Conservation (phyloP, 2,797 vertebrate genomes). For the Saxicola maurus region DNA sequence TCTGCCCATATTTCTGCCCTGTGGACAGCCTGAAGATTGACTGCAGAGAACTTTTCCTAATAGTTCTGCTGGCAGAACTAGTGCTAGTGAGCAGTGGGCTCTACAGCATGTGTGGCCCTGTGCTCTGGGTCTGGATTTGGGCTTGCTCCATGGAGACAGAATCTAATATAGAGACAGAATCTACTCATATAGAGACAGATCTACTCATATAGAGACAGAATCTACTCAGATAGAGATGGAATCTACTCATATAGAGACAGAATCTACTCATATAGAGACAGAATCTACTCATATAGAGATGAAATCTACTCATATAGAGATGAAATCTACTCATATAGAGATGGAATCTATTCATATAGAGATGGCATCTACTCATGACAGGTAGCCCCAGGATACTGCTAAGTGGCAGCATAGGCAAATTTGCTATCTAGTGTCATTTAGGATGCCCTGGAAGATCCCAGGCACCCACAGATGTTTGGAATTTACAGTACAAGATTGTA, state of each 20-base stretch:
- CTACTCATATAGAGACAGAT: no score
- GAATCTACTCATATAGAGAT: no score
- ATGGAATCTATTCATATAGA: no score
- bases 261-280: no score
- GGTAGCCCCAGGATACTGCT: background rate
- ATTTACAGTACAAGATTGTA: background rate
- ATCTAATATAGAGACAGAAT: no score
- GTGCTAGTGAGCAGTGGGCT: background rate
- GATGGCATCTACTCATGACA: background rate
- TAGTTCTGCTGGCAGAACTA: background rate
- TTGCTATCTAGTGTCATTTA: background rate
- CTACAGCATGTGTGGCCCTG: fast-evolving
- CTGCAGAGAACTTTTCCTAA: background rate
- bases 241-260: no score
- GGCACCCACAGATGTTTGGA: background rate
- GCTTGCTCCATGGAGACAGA: background rate
- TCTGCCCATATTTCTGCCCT: background rate
- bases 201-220: no score
- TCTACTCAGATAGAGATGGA: no score
- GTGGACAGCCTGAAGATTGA: background rate
- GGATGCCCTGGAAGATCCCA: background rate
- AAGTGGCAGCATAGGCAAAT: background rate
- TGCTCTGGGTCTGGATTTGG: background rate
- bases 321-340: no score
- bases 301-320: background rate